These are phyloP conservation scores for Caiman crocodilus DNA, from an alignment of 2,797 vertebrate species.

Conservation along the genomic window DNA sequence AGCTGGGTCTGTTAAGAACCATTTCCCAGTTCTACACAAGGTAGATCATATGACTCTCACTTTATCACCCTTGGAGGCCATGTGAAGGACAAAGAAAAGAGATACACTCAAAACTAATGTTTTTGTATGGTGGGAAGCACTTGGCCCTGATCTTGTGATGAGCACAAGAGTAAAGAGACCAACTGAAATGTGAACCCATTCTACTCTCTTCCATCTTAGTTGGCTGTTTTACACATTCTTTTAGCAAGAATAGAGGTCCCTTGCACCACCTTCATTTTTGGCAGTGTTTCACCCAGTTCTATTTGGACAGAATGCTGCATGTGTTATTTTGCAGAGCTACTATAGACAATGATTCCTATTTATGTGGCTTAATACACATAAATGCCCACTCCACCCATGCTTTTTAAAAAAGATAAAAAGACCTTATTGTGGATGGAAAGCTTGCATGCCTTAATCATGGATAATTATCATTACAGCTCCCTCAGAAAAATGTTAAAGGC, in stretches of 20 bases:
- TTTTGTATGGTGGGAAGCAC: constrained; percentile 79
- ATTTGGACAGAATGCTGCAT: constrained; percentile 22
- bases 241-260: neutral
- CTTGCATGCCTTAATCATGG: neutral
- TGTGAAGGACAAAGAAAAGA: constrained; percentile 92
- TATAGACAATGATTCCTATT: constrained; percentile 47
- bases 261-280: neutral
- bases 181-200: neutral
- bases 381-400: neutral
- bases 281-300: constrained; percentile 3
- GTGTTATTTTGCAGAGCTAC: constrained; percentile 38
- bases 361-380: neutral
- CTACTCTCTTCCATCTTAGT: neutral
- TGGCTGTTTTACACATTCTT: neutral
- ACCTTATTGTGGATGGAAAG: constrained; percentile 36
- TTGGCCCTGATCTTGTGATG: neutral
- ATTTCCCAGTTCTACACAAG: constrained; percentile 90
- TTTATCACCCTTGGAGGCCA: constrained; percentile 95
- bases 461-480: constrained; percentile 1
- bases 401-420: constrained; percentile 18
- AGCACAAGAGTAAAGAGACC: neutral
- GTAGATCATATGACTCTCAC: constrained; percentile 93
- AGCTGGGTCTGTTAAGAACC: constrained; percentile 90
- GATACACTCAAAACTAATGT: constrained; percentile 90
- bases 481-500: constrained; percentile 12